These are phyloP conservation scores for Eulemur mongoz DNA, from an alignment of 2,797 vertebrate species.

Conservation along the genomic window DNA sequence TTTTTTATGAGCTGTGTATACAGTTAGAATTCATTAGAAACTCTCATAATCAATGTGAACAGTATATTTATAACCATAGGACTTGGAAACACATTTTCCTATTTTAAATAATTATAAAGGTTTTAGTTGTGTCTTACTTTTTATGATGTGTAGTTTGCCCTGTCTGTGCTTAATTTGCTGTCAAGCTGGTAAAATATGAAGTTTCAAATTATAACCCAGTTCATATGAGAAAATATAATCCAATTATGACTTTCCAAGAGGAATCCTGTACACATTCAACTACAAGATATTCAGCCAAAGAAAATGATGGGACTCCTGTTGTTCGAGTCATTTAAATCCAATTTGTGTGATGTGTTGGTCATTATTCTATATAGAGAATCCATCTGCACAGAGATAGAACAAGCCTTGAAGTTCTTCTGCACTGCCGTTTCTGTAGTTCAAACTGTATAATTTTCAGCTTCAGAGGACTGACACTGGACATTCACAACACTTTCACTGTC, in stretches of 20 bases:
- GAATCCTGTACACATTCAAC: conserved; percentile 40
- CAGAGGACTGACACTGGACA: conserved; percentile 28
- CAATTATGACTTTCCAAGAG: conserved; percentile 54
- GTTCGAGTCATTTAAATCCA: conserved; percentile 39
- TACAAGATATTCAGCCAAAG: conserved; percentile 30
- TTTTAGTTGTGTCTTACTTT: conserved; percentile 33
- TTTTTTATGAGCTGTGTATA: neutral
- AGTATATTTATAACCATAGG: neutral
- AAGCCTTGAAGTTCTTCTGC: neutral
- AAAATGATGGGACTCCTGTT: conserved; percentile 49
- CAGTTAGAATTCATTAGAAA: neutral
- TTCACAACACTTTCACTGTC: neutral
- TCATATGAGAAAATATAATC: conserved; percentile 50
- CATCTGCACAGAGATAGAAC: neutral
- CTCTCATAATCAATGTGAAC: neutral
- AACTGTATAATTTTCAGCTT: neutral
- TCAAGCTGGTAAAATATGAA: conserved; percentile 48
- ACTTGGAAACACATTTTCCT: neutral
- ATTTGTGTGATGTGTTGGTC: conserved; percentile 8
- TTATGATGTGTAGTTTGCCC: neutral
- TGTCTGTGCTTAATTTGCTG: conserved; percentile 42
- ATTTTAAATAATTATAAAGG: conserved; percentile 44
- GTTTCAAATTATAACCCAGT: conserved; percentile 50
- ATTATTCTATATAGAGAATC: neutral
- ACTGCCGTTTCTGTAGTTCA: neutral